Percentiles rank a stretch among this genome's conserved stretches.
Evolutionary conservation across 2,113 vertebrate species (phyloP).

Genomic region (Oxygymnocypris stewartii): DNA sequence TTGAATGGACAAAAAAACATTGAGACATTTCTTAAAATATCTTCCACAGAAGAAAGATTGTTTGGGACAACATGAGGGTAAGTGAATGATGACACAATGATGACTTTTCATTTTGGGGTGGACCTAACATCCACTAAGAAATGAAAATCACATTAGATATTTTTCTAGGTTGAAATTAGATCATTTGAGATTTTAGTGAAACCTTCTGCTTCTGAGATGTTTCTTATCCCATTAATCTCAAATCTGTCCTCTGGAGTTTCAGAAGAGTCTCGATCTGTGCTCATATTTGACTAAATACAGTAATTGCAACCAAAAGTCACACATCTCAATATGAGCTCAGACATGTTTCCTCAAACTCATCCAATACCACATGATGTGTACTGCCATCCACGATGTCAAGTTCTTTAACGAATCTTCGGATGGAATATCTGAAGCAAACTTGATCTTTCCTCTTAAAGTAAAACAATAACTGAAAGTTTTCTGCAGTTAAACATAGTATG

Average conservation of each 20-base stretch:
- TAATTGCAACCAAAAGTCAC: neutral
- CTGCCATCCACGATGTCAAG: neutral
- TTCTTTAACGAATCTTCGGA: neutral
- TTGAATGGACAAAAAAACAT: neutral
- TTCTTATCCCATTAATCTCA: neutral
- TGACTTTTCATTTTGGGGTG: neutral
- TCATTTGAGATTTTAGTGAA: neutral
- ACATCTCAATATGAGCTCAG: neutral
- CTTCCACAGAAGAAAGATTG: neutral
- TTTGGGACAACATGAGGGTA: neutral
- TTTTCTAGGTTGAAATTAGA: no score
- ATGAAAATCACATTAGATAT: no score
- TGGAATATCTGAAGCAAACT: neutral
- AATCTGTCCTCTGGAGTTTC: neutral
- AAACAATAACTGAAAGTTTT: neutral
- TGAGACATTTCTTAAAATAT: neutral
- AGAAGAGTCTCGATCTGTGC: neutral
- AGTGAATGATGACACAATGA: neutral
- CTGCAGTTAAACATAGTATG: conserved; percentile 26
- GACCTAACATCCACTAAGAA: no score
- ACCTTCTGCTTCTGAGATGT: no score
- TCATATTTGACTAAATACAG: neutral
- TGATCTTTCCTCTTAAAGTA: neutral
- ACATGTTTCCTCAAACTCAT: neutral
- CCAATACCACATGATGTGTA: neutral